These are phyloP conservation scores for Empidonax alnorum DNA, from an alignment of 2,113 vertebrate species.

Conservation along the genomic window DNA sequence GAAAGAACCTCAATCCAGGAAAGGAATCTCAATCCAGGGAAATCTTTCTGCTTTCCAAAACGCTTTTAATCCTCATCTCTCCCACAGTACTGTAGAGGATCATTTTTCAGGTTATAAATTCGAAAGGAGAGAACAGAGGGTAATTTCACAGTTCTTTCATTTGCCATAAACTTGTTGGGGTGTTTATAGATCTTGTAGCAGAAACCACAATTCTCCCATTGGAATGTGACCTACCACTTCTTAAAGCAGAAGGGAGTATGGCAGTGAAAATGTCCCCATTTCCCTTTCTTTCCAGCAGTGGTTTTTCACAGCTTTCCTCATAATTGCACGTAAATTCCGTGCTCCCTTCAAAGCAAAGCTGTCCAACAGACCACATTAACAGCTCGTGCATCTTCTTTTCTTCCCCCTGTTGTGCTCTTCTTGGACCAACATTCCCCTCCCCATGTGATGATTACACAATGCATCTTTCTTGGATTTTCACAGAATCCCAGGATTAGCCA, in stretches of 20 bases:
- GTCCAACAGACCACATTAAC: constrained; percentile 50
- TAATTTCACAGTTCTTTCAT: constrained; percentile 13
- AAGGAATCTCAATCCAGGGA: not conserved
- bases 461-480: not conserved
- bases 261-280: constrained; percentile 34
- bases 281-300: constrained; percentile 38
- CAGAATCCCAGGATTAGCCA: not conserved
- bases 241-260: constrained; percentile 20
- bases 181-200: constrained; percentile 17
- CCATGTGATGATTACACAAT: constrained; percentile 2
- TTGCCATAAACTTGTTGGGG: not conserved
- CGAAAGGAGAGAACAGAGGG: not conserved
- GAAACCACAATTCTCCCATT: constrained; percentile 4
- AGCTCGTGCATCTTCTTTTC: constrained; percentile 44
- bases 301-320: constrained; percentile 53
- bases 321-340: constrained; percentile 62
- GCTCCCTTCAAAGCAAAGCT: constrained; percentile 53
- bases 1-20: not conserved
- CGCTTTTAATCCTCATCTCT: not conserved
- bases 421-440: constrained; percentile 40
- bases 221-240: constrained; percentile 21
- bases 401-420: constrained; percentile 55
- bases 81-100: not conserved
- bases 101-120: constrained; percentile 15
- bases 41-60: not conserved